phyloP scores from a whole-genome alignment of 2,888 invertebrate species.

The Desoria tigrina region DNA sequence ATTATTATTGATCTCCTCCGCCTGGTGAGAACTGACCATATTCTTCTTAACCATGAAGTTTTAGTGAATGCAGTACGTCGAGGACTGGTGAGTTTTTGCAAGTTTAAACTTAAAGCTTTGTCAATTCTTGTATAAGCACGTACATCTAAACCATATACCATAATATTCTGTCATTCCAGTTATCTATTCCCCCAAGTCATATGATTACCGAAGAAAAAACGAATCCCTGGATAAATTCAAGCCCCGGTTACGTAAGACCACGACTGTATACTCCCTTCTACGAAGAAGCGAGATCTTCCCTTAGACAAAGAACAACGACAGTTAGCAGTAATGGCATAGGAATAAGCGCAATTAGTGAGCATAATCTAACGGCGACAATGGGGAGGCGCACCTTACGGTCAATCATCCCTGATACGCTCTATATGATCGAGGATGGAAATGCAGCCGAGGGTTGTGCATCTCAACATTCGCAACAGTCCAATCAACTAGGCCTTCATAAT shows the following conservation, averaged over 20 bases:
- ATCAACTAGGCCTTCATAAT: conserved; percentile 18
- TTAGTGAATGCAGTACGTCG: conserved; percentile 64
- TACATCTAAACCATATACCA: not conserved
- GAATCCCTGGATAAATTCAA: conserved; percentile 75
- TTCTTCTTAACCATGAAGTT: conserved; percentile 60
- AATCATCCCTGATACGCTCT: conserved; percentile 43
- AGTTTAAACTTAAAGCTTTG: conserved; percentile 8
- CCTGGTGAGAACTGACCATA: conserved; percentile 84
- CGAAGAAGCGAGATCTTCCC: conserved; percentile 75
- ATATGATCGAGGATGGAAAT: conserved; percentile 42
- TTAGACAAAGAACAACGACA: conserved; percentile 34
- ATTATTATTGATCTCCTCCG: conserved; percentile 80
- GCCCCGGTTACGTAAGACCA: conserved; percentile 69
- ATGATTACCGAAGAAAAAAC: conserved; percentile 71
- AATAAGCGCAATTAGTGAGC: conserved; percentile 19
- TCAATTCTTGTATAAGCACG: not conserved
- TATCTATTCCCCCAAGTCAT: conserved; percentile 76
- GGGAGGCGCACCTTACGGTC: conserved; percentile 32
- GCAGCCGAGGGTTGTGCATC: conserved; percentile 10
- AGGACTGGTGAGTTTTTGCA: conserved; percentile 66
- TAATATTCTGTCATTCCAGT: too few relatives aligned
- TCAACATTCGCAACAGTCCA: conserved; percentile 10
- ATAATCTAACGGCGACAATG: conserved; percentile 24
- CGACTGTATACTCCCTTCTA: conserved; percentile 91
- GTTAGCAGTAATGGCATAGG: conserved; percentile 13